Evolutionary conservation across 35 echinoderm and acorn worm genomes (phyloP), one percentile per base, ranked within the genome.

Genomic region (Ophiothrix spiculata): DNA sequence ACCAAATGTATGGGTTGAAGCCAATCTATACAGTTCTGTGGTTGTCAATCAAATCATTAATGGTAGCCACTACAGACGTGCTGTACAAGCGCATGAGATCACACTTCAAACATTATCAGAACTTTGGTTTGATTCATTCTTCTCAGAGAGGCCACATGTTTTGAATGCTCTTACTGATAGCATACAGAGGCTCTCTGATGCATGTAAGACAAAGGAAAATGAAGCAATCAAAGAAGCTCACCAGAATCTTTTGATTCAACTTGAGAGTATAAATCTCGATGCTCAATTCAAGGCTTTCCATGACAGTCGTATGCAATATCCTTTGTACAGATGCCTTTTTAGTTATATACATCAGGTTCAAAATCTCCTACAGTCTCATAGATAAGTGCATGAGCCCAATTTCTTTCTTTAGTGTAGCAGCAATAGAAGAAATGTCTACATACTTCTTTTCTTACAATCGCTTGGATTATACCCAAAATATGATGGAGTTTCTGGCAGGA

Each of bases 371-470:
- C 81, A 84, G 46, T 84, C 64, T 64, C 46, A 84, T 8, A 54
- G 33, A 33, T 4, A 40, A 60, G 81, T 54, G n/a, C n/a, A n/a
- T n/a, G n/a, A n/a, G n/a, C n/a, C n/a, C 37, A 38, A 75, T 37
- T 85, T 33, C 32, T 74, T 56, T 28, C 83, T 85, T 25, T 39
- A 85, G 33, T 31, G n/a, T 74, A 39, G 56, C 83, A 74, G 56
- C 83, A 21, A 42, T 85, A 38, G 83, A 85, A 85, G 35, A 85
- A 35, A 35, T 74, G 25, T 74, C 32, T 37, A 75, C 31, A 38
- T 85, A 74, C 83, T 85, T 85, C 35, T 85, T 85, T 85, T 56
- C 83, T 25, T 85, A 85, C 35, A 37, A 69, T 39, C 32, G 83
- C 23, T 31, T 69, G 49, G 56, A 74, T 19, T 85, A 85, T 85